Evolutionary conservation across 1,140 invertebrate genomes (phyloP), one percentile per base, ranked within the genome.

Genomic region (Sesamia nonagrioides): DNA sequence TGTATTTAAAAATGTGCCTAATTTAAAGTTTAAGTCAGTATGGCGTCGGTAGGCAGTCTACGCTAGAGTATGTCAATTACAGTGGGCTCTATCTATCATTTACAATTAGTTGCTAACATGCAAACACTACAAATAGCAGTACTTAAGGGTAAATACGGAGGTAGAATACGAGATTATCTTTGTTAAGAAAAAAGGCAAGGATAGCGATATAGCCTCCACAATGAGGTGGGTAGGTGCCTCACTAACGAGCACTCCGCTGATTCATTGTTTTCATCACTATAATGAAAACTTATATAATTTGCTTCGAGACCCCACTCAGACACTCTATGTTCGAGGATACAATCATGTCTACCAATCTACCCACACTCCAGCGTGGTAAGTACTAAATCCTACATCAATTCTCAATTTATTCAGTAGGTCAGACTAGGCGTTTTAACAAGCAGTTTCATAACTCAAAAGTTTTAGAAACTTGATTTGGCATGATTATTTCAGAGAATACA

Each of bases 261-360:
- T 86, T 91, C 91, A 91, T 89, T 91, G 88, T 89, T 89, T 89
- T 88, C 84, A 88, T 85, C 76, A 68, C 74, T 72, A 73, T 84
- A 88, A 88, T 88, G 77, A 89, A 89, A 86, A 61, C 15, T 76
- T 78, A 77, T 74, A 56, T 78, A 58, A 74, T 35, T 63, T 52
- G 42, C 35, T 54, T 17, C 27, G 42, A 50, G 50, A 72, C 15
- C 50, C 50, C 50, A 72, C 50, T 40, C 15, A 50, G 52, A 8
- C 37, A 45, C 40, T n/a, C 48, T 15, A 45, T 27, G n/a, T 45
- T 27, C 17, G 52, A 69, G 27, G 66, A 54, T 54, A 54, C 68
- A 50, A 50, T 50, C 45, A 50, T 54, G 27, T 37, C 48, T 35
- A 71, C 48, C 54, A 27, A 33, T 18, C 40, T 61, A 40, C 52